phyloP scores from a whole-genome alignment of 2,797 vertebrate species.

The Carduelis carduelis region DNA sequence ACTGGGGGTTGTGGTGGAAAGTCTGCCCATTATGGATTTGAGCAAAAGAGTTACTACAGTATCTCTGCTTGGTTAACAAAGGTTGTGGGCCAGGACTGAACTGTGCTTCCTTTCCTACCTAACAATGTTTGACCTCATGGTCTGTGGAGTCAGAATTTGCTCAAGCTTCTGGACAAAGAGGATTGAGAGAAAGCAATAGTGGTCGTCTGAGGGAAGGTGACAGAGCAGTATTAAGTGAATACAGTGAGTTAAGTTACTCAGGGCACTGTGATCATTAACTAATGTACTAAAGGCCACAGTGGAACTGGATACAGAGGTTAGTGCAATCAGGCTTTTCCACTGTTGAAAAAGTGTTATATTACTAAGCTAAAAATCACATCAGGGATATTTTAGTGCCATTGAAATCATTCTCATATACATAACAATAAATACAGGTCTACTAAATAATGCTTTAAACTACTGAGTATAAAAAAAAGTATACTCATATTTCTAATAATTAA shows the following conservation, averaged over 20 bases:
- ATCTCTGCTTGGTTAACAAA: background rate
- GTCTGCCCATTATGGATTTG: background rate
- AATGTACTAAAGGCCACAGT: background rate
- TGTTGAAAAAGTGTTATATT: background rate
- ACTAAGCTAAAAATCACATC: background rate
- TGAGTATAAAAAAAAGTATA: background rate
- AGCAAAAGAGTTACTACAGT: background rate
- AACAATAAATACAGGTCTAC: background rate
- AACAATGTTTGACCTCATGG: background rate
- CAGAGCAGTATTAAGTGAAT: background rate
- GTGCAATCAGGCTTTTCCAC: background rate
- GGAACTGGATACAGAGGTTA: background rate
- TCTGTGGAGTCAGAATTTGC: background rate
- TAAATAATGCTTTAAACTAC: background rate
- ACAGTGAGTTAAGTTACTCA: background rate
- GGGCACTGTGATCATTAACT: background rate
- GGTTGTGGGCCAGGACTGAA: background rate
- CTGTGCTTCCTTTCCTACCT: background rate
- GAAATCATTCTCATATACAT: background rate
- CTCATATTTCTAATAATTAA: background rate
- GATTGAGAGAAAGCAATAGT: background rate
- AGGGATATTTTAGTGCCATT: background rate
- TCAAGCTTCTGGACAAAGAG: background rate
- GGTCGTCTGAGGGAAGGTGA: background rate
- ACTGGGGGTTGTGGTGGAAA: background rate